Conservation (phyloP, 2,113 vertebrate species). For the Phycodurus eques region DNA sequence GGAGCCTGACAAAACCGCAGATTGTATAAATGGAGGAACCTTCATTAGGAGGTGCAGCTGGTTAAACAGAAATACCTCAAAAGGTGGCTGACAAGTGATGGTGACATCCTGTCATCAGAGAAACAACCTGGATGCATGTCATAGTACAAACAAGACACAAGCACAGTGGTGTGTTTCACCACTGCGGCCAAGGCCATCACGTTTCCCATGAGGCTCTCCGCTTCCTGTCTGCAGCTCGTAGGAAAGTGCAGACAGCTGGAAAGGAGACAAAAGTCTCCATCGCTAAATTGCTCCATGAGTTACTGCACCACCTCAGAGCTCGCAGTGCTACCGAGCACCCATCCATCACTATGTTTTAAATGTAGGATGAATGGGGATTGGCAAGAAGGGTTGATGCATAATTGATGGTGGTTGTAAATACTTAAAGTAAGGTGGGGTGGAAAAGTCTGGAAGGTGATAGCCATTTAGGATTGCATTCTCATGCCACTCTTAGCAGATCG, state of each 20-base stretch:
- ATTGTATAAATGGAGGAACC: not conserved
- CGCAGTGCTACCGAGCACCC: not conserved
- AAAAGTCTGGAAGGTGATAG: not conserved
- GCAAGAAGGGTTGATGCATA: not conserved
- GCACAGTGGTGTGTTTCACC: not conserved
- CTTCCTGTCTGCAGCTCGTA: not conserved
- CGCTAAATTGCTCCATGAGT: not conserved
- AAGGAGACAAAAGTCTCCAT: not conserved
- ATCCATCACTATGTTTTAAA: slow-evolving; percentile 1
- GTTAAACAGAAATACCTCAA: not conserved
- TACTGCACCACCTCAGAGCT: not conserved
- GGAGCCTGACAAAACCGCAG: not conserved
- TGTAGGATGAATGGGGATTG: not conserved
- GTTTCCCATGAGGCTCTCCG: not conserved
- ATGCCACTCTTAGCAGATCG: not conserved
- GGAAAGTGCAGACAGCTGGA: not conserved
- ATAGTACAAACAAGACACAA: not conserved
- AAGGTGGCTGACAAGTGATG: slow-evolving; percentile 4
- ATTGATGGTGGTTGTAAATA: slow-evolving; percentile 7
- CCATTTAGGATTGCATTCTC: not conserved
- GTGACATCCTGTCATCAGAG: not conserved
- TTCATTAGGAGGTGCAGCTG: not conserved
- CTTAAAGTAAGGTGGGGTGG: not conserved
- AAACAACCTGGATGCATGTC: not conserved
- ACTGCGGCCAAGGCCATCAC: not conserved